Base-by-base conservation (phyloP, 2,888 invertebrate species). In the Lordiphosa fenestrarum region DNA sequence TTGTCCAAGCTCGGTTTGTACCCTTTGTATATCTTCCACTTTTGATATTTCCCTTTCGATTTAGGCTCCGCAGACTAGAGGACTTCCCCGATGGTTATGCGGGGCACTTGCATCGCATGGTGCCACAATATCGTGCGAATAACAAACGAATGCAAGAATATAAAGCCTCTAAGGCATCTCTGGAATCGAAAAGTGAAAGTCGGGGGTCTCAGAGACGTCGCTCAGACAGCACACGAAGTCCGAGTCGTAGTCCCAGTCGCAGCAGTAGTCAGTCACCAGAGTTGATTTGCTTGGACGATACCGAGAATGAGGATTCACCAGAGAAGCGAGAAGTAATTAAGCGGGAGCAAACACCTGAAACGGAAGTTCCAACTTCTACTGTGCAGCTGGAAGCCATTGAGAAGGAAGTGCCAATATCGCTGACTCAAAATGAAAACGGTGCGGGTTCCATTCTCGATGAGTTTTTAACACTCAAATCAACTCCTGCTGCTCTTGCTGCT, bases 241-340 rank as follows among this genome's bases (percentile, higher is more conserved):
- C 41, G 10, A 51, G 41, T 15, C 70, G n/a, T 6, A 64, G 52
- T 21, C 49, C 6, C 13, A 42, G 53, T 21, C 48, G 33, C 7
- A 76, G 70, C 12, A 30, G 0, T 12, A 66, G 49, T 15, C 36
- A 12, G 9, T 74, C 77, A 6, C 68, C 72, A 0, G 80, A 82
- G 6, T 51, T 81, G 0, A 76, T 81, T 5, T 81, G 80, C 12
- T 52, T 81, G 44, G 82, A 82, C 21, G 80, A 82, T 33, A 80
- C 82, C 2, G 80, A 80, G 38, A 78, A 81, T 36, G 80, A 81
- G 6, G 82, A 81, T 6, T 73, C 82, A 1, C 80, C 80, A 0
- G 74, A 76, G 12, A 81, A 82, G 46, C 15, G 40, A 6, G 50
- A 42, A 2, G 47, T 25, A 2, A 40, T 39, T 2, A 25, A 19